Evolutionary conservation across 1,140 invertebrate genomes (phyloP).

Genomic region (Patella vulgata): DNA sequence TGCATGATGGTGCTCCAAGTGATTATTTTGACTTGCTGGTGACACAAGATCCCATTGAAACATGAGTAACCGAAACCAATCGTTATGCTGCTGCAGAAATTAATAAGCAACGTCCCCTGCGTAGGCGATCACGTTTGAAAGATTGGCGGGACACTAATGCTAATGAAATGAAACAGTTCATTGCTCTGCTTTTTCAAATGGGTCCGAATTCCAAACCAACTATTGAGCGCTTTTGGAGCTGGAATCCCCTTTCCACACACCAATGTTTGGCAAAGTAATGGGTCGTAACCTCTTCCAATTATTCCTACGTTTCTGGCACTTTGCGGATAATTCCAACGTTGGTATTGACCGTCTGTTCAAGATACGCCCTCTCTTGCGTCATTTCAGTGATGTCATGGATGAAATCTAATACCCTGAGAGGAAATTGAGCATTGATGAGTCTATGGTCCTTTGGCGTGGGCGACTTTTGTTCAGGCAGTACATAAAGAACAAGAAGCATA

Average conservation of each 20-base stretch:
- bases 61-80: neutral
- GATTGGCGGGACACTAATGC: neutral
- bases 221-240: conserved; percentile 9
- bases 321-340: neutral
- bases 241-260: neutral
- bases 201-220: no score
- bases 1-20: no score
- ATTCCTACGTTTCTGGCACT: conserved; percentile 12
- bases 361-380: no score
- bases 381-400: no score
- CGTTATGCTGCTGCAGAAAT: no score
- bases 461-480: no score
- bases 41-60: neutral
- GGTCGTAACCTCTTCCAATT: conserved; percentile 5
- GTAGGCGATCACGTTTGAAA: neutral
- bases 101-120: neutral
- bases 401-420: no score
- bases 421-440: no score
- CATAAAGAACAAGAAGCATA: no score
- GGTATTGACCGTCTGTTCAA: no score
- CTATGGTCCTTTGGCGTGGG: no score
- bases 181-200: conserved; percentile 4
- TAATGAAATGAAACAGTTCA: conserved; percentile 13
- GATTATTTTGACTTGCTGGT: neutral
- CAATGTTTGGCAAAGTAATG: conserved; percentile 9